A percentile compares a stretch with the other conserved stretches of the same genome.
Evolutionary conservation across 2,888 invertebrate species (phyloP).

Genomic region (Fabriciana adippe): DNA sequence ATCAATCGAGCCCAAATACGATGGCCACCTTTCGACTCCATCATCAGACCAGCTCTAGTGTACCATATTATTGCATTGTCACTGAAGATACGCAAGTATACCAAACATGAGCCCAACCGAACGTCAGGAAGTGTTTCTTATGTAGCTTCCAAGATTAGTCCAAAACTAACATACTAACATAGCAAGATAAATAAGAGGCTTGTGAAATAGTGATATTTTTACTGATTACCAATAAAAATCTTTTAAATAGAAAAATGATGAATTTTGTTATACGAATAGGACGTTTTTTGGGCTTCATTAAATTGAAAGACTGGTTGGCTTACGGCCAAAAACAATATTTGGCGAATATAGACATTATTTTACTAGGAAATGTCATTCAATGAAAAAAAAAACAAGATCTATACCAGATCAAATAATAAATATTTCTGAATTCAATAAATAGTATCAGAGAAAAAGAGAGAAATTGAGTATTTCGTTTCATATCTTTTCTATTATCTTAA

Average conservation of each 20-base stretch:
- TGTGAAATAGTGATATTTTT: not conserved
- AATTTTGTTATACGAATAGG: constrained; percentile 3
- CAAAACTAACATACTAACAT: too few species aligned
- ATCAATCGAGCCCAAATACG: not conserved
- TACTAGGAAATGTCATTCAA: constrained; percentile 20
- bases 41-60: not conserved
- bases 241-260: not conserved
- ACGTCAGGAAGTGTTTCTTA: too few species aligned
- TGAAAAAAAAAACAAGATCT: constrained; percentile 4
- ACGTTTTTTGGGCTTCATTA: not conserved
- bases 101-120: too few species aligned
- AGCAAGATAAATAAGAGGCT: too few species aligned
- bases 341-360: constrained; percentile 16
- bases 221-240: not conserved
- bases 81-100: not conserved
- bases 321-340: constrained; percentile 23
- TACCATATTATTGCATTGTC: not conserved
- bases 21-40: not conserved
- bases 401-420: not conserved
- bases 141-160: too few species aligned
- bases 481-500: too few species aligned
- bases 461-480: too few species aligned
- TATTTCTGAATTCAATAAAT: too few species aligned
- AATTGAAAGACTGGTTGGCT: constrained; percentile 18
- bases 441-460: too few species aligned